phyloP scores from a whole-genome alignment of 2,113 vertebrate species.

The Ceratotherium simum region DNA sequence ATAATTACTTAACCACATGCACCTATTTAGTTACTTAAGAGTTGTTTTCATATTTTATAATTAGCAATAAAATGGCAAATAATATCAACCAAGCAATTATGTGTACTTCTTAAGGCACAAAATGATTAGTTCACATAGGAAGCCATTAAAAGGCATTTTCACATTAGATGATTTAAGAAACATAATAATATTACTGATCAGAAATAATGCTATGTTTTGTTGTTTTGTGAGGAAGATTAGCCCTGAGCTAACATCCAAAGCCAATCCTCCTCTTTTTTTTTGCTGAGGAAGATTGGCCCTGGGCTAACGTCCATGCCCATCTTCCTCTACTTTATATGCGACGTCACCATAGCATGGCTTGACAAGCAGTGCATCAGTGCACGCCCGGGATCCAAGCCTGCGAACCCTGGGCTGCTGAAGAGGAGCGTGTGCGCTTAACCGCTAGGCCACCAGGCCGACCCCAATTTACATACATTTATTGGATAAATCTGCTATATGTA shows the following conservation, averaged over 20 bases:
- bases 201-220: conserved; percentile 20
- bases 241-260: too few relatives aligned
- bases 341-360: too few relatives aligned
- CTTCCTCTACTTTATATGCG: too few relatives aligned
- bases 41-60: conserved; percentile 64
- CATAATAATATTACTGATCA: not conserved
- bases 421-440: too few relatives aligned
- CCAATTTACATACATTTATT: conserved; percentile 49
- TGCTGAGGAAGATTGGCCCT: too few relatives aligned
- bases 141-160: not conserved
- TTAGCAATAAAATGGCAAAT: conserved; percentile 65
- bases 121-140: not conserved
- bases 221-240: too few relatives aligned
- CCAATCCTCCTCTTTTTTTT: too few relatives aligned
- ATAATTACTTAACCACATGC: conserved; percentile 60
- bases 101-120: conserved; percentile 21
- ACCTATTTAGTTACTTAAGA: conserved; percentile 54
- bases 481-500: not conserved
- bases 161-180: conserved; percentile 43
- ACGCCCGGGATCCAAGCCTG: too few relatives aligned
- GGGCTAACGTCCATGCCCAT: too few relatives aligned
- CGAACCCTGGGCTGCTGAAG: too few relatives aligned
- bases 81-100: conserved; percentile 52
- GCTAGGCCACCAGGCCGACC: too few relatives aligned
- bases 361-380: too few relatives aligned